Base-by-base conservation (phyloP, 1,140 invertebrate genomes). In the Brachionus plicatilis region DNA sequence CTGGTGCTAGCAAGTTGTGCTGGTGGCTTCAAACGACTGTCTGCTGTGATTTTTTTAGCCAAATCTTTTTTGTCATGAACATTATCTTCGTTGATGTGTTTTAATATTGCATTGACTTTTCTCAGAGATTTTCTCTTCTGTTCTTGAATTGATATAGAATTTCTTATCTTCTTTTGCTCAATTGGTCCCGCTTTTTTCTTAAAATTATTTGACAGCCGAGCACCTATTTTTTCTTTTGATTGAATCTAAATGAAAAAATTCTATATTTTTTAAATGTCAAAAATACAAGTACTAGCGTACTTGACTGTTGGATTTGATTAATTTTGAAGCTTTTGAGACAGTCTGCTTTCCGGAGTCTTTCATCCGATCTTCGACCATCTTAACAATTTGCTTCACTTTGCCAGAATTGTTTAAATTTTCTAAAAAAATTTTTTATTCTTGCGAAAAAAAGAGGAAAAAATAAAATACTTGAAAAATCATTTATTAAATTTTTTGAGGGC, bases 311-410 rank as follows among this genome's bases (percentile, higher is more conserved):
- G 27, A 14, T 68, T 68, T 68, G 7, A 33, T 12, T 33, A 41
- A 33, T 68, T 68, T 68, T 3, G 66, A 68, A 41, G 33, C 66
- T 6, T 41, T 43, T 4, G 41, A 43, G 3, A 17, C 41, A n/a
- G 66, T 72, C 8, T 45, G 33, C 14, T 72, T 72, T n/a, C 8
- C 9, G 29, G 29, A 0, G 11, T 45, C 68, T 72, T 72, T 72
- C 68, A 72, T 72, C 6, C 68, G 68, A 20, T n/a, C 68, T 43
- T 72, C 68, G 9, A 72, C 68, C 68, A 72, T 72, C 24, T 72
- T 41, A 43, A 72, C 68, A 41, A 72, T 72, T 72, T 72, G 68
- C n/a, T 72, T 72, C n/a, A 72, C 68, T 72, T 72, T 72, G 12
- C 68, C 68, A 72, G 68, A 72, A 4, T 24, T n/a, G 12, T n/a